These are phyloP conservation scores for Odobenus rosmarus DNA, from an alignment of 2,113 vertebrate genomes.

Conservation along the genomic window DNA sequence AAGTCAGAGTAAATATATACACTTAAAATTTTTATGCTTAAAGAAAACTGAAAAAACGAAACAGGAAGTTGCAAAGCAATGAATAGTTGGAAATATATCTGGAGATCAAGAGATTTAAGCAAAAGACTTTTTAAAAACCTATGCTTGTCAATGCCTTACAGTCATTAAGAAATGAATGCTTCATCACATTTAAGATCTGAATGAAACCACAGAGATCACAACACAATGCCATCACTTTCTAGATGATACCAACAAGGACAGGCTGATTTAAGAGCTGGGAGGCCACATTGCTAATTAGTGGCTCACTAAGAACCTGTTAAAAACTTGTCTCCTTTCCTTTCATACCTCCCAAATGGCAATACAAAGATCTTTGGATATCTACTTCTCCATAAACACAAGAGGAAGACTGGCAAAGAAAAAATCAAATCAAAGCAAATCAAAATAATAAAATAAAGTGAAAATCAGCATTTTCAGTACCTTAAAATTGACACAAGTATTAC, in stretches of 20 bases:
- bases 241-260: neutral
- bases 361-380: neutral
- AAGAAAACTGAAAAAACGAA: neutral
- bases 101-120: neutral
- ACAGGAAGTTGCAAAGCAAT: neutral
- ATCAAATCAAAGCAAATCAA: neutral
- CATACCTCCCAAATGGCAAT: neutral
- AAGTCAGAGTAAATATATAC: neutral
- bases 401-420: neutral
- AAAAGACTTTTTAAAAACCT: neutral
- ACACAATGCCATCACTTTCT: neutral
- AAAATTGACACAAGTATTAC: neutral
- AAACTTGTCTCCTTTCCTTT: neutral
- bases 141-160: neutral
- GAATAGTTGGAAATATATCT: neutral
- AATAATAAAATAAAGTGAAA: neutral
- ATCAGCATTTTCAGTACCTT: neutral
- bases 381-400: neutral
- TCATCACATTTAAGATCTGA: neutral
- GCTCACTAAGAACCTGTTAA: neutral
- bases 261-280: neutral
- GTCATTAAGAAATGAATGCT: neutral
- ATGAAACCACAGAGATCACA: neutral
- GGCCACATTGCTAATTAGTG: neutral
- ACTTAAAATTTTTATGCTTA: neutral